Evolutionary conservation across 2,113 vertebrate genomes (phyloP).

Genomic region (Lophura nycthemera): DNA sequence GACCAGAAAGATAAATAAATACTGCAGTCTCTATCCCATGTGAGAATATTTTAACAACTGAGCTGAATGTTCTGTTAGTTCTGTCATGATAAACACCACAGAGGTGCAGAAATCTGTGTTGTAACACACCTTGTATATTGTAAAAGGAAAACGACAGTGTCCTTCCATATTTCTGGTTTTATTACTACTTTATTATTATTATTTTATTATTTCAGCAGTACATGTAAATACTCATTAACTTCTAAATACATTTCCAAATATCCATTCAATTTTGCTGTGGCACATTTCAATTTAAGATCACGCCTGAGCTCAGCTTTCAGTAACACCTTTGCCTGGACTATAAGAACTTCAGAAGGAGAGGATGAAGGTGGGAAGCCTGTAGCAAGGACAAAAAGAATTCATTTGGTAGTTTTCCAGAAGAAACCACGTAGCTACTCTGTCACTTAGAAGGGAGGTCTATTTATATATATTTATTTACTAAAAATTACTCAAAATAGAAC

Average conservation of each 20-base stretch:
- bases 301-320: not conserved
- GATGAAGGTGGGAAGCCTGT: not conserved
- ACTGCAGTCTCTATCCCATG: not conserved
- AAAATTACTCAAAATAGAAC: not conserved
- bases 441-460: not conserved
- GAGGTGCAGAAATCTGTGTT: not conserved
- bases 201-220: not conserved
- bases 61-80: not conserved
- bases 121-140: not conserved
- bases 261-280: not conserved
- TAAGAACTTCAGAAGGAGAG: not conserved
- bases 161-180: not conserved
- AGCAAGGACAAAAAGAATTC: not conserved
- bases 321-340: not conserved
- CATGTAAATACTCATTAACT: not conserved
- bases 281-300: not conserved
- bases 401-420: not conserved
- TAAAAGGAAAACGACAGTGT: not conserved
- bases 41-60: not conserved
- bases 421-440: not conserved
- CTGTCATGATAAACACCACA: not conserved
- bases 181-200: not conserved
- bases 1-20: not conserved
- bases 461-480: not conserved
- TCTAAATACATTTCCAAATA: not conserved